Conservation (phyloP, 1,140 invertebrate species). For the Schlechtendalia chinensis region DNA sequence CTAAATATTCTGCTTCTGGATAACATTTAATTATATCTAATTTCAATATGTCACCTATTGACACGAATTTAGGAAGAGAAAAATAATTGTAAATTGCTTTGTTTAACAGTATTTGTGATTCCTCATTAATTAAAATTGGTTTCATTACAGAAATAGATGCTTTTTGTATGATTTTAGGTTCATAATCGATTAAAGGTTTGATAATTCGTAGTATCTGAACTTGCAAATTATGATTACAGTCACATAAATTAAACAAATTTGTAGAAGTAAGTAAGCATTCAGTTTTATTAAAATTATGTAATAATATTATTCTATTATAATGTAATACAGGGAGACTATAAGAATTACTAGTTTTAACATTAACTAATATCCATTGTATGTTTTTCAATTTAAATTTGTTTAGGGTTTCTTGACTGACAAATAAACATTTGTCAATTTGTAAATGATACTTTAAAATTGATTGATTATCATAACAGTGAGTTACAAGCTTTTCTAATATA, state of each 20-base stretch:
- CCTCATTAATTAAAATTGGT: background rate
- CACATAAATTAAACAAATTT: conserved; percentile 37
- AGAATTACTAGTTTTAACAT: background rate
- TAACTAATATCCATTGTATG: conserved; percentile 20
- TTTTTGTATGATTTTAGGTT: conserved; percentile 17
- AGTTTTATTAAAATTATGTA: background rate
- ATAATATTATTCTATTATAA: conserved; percentile 26
- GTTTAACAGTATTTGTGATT: background rate
- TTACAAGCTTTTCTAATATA: conserved; percentile 21
- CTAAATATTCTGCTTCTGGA: conserved; percentile 10
- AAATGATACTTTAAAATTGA: background rate
- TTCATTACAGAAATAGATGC: conserved; percentile 28
- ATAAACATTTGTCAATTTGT: conserved; percentile 39
- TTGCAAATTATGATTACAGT: background rate
- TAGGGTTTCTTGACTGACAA: conserved; percentile 12
- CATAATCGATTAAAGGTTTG: conserved; percentile 4
- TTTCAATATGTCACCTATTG: conserved; percentile 22
- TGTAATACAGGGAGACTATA: background rate
- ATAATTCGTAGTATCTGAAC: background rate
- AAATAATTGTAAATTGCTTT: conserved; percentile 37
- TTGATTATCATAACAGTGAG: conserved; percentile 5
- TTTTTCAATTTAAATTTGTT: conserved; percentile 22
- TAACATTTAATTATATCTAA: conserved; percentile 15
- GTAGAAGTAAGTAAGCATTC: conserved; percentile 12
- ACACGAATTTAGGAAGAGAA: conserved; percentile 18